These are phyloP conservation scores for Toxostoma redivivum DNA, from an alignment of 2,113 vertebrate species.

Conservation along the genomic window DNA sequence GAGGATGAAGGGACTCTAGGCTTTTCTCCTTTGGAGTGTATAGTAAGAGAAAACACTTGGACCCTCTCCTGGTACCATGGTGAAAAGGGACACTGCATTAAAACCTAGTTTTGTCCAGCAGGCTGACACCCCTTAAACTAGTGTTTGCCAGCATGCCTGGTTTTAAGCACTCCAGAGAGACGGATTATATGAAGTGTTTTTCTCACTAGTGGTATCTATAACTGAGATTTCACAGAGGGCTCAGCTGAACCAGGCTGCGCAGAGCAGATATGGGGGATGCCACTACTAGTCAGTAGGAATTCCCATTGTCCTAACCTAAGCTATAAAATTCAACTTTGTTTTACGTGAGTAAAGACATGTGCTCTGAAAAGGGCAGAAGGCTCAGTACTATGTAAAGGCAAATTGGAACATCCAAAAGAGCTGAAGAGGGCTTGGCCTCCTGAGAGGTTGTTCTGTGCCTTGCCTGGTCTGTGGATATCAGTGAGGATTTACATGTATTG, in stretches of 20 bases:
- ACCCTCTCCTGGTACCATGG: background rate
- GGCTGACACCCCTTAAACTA: background rate
- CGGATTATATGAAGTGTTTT: background rate
- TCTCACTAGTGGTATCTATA: background rate
- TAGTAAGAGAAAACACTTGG: background rate
- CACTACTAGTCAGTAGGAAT: background rate
- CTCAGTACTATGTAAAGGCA: background rate
- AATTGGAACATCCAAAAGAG: background rate
- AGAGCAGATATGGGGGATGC: background rate
- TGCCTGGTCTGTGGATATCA: background rate
- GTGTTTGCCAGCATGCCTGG: background rate
- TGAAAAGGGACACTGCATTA: background rate
- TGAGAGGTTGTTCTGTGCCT: background rate
- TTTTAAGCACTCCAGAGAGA: background rate
- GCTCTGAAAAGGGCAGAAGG: background rate
- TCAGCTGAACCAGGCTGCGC: background rate
- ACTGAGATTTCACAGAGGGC: background rate
- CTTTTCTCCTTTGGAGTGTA: background rate
- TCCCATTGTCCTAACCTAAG: conserved; percentile 32
- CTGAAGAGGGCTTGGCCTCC: background rate
- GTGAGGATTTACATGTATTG: rapidly evolving
- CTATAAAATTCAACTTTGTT: conserved; percentile 15
- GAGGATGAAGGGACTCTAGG: background rate
- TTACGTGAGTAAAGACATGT: background rate
- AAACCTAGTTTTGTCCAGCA: background rate